phyloP scores from a whole-genome alignment of 2,113 vertebrate species.

The Megaleporinus macrocephalus region DNA sequence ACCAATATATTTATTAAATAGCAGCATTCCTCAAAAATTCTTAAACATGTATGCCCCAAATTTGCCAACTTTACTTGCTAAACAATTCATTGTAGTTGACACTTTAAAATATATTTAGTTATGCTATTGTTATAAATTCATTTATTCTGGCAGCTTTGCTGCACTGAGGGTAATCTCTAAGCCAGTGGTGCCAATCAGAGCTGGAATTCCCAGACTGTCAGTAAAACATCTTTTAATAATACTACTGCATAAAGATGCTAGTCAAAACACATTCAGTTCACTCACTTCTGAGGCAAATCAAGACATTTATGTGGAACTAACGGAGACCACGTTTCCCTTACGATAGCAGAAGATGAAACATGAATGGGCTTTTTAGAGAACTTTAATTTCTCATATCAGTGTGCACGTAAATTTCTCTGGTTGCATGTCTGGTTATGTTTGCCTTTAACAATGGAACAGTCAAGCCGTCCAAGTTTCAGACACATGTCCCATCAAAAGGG shows the following conservation, averaged over 20 bases:
- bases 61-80: background rate
- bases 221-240: background rate
- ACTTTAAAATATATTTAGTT: too few relatives aligned
- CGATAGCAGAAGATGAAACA: background rate
- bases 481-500: background rate
- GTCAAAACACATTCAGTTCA: background rate
- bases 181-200: background rate
- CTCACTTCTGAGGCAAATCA: background rate
- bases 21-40: too few relatives aligned
- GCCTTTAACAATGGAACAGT: background rate
- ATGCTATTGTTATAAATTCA: too few relatives aligned
- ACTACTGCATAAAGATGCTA: background rate
- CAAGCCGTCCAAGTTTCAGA: background rate
- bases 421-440: background rate
- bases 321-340: background rate
- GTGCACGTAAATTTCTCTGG: background rate
- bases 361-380: background rate
- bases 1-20: too few relatives aligned
- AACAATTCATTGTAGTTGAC: too few relatives aligned
- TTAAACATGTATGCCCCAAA: background rate
- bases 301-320: background rate
- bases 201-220: background rate
- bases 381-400: background rate
- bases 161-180: background rate
- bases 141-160: background rate